These are phyloP conservation scores for Lophius americanus DNA, from an alignment of 2,797 vertebrate species.

Conservation along the genomic window DNA sequence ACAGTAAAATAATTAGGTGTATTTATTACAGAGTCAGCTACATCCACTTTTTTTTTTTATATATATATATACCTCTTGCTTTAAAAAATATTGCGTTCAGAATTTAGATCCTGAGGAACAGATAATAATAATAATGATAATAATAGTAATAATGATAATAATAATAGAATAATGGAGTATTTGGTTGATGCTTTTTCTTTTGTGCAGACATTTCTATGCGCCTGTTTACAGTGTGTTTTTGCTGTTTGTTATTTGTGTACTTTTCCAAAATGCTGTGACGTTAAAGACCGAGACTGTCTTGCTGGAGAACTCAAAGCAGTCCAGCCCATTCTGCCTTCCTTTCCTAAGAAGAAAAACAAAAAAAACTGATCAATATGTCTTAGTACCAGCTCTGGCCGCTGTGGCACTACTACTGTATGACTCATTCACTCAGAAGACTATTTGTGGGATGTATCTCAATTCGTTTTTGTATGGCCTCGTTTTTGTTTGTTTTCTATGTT, in stretches of 20 bases:
- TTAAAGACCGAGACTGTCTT: constrained; percentile 74
- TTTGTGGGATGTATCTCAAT: constrained; percentile 74
- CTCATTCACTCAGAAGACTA: constrained; percentile 64
- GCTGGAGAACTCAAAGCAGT: constrained; percentile 62
- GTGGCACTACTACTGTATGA: constrained; percentile 61
- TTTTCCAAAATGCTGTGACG: constrained; percentile 78
- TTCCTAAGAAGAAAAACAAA: constrained; percentile 57
- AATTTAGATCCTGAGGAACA: not conserved
- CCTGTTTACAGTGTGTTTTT: constrained; percentile 75
- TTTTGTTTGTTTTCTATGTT: constrained; percentile 56
- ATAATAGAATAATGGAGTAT: constrained; percentile 14
- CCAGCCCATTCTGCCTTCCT: constrained; percentile 74
- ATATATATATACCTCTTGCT: not conserved
- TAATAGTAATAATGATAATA: constrained; percentile 6
- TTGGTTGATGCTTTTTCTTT: constrained; percentile 54
- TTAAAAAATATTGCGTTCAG: constrained; percentile 6
- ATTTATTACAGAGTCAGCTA: constrained; percentile 1
- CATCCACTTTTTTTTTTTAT: constrained; percentile 16
- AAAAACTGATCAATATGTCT: constrained; percentile 46
- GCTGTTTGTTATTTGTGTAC: constrained; percentile 72
- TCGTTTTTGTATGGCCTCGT: constrained; percentile 67
- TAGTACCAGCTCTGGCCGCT: constrained; percentile 75
- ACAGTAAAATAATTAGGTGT: not conserved
- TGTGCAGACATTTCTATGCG: constrained; percentile 67
- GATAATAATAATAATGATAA: constrained; percentile 23